Evolutionary conservation across 2,113 vertebrate species (phyloP).

Genomic region (Empidonax traillii): DNA sequence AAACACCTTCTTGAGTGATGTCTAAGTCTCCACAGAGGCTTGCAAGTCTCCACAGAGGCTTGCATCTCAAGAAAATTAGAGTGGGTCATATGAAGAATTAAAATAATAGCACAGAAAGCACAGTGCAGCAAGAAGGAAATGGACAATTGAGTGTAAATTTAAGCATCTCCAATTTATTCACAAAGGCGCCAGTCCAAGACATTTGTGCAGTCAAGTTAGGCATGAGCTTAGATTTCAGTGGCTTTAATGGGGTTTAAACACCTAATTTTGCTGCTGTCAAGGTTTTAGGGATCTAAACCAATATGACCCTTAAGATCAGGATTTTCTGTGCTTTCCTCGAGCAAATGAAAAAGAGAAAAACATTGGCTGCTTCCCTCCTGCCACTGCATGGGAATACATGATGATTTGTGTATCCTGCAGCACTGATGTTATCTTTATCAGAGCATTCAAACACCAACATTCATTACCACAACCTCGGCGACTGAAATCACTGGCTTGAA

Average conservation of each 20-base stretch:
- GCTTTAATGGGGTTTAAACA: background rate
- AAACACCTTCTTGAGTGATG: background rate
- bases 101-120: background rate
- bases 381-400: background rate
- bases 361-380: background rate
- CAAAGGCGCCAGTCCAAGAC: background rate
- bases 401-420: background rate
- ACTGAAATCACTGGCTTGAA: constrained; percentile 47
- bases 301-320: background rate
- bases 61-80: background rate
- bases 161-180: background rate
- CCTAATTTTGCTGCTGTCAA: background rate
- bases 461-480: constrained; percentile 4
- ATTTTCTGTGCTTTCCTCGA: background rate
- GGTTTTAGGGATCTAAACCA: background rate
- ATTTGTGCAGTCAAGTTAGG: background rate
- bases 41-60: background rate
- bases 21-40: background rate
- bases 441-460: constrained; percentile 31
- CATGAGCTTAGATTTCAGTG: background rate
- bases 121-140: background rate
- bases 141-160: background rate
- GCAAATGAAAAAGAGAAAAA: background rate
- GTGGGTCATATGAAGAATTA: background rate
- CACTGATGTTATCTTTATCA: constrained; percentile 36